These are phyloP conservation scores for Palythoa caribaeorum DNA, from an alignment of 92 coral and sea anemone genomes.

Conservation along the genomic window DNA sequence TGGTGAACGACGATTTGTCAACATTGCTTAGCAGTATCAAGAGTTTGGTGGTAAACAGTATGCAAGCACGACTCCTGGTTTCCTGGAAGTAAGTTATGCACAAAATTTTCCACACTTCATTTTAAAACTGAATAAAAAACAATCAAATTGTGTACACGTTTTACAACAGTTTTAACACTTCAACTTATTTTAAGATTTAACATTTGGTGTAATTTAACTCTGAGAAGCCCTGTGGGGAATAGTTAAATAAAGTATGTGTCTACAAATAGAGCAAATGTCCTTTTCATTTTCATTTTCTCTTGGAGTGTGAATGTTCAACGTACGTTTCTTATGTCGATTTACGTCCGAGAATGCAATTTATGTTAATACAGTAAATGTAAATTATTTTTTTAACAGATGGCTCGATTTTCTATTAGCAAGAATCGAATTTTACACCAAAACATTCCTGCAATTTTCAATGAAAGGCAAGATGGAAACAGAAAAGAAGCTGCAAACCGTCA, in stretches of 20 bases:
- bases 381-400: slow-evolving; percentile 27
- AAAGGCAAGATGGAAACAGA: background rate
- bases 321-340: no score
- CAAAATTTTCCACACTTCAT: background rate
- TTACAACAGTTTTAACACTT: no score
- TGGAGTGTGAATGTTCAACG: background rate
- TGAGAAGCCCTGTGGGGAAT: no score
- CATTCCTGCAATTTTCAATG: slow-evolving; percentile 19
- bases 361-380: background rate
- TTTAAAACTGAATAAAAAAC: background rate
- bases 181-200: no score
- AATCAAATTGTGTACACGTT: no score
- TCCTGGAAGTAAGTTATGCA: slow-evolving; percentile 34
- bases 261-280: no score
- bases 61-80: slow-evolving; percentile 39
- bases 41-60: slow-evolving; percentile 38
- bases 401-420: slow-evolving; percentile 7
- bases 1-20: slow-evolving; percentile 14
- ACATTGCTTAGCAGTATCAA: slow-evolving; percentile 18
- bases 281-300: background rate
- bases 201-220: no score
- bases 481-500: background rate
- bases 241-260: no score
- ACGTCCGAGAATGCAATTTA: background rate
- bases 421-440: background rate